A percentile compares a stretch with the other conserved stretches of the same genome.
Evolutionary conservation across 2,113 vertebrate genomes (phyloP).

Genomic region (Athene cunicularia): DNA sequence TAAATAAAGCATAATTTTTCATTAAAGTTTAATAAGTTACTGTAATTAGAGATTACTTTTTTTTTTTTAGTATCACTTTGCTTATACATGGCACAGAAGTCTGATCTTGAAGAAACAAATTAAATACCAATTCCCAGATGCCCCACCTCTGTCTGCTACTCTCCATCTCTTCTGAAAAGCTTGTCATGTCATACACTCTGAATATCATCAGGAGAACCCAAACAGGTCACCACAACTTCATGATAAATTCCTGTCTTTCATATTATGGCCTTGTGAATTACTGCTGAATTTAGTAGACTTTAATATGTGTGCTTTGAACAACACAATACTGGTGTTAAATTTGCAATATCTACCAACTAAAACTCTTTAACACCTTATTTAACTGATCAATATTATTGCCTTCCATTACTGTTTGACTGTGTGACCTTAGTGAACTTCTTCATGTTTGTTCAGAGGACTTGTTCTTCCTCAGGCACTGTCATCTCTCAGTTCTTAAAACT

Average conservation of each 20-base stretch:
- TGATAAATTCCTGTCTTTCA: background rate
- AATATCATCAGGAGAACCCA: background rate
- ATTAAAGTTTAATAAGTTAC: background rate
- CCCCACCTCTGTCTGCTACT: background rate
- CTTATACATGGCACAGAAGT: background rate
- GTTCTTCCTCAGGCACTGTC: background rate
- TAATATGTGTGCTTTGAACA: background rate
- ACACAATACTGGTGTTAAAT: background rate
- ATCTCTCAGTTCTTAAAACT: background rate
- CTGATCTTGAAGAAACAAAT: background rate
- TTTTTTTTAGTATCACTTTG: background rate
- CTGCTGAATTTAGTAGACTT: background rate
- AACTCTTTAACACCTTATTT: background rate
- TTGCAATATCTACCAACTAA: background rate
- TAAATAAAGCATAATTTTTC: background rate
- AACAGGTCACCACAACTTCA: background rate
- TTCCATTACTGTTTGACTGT: background rate
- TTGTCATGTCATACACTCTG: background rate
- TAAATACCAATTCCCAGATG: background rate
- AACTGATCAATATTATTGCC: background rate
- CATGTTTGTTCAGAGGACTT: background rate
- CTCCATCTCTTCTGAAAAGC: background rate
- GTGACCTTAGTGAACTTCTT: background rate
- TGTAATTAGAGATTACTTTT: constrained; percentile 1
- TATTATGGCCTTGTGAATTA: background rate